phyloP scores from a whole-genome alignment of 1,140 invertebrate species.

The Choristoneura fumiferana region DNA sequence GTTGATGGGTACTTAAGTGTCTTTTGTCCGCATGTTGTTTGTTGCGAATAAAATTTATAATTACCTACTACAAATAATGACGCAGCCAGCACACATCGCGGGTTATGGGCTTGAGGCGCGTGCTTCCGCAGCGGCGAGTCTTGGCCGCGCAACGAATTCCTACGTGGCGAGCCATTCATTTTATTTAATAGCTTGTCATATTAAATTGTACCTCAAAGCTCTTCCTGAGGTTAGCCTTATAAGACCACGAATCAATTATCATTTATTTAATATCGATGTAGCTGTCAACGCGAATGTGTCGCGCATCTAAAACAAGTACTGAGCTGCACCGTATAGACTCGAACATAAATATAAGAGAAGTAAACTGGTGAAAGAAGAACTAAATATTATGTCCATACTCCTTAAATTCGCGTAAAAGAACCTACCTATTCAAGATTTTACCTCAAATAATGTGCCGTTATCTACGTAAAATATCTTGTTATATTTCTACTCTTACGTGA shows the following conservation, averaged over 20 bases:
- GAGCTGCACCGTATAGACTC: too few species aligned
- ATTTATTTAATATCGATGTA: constrained; percentile 52
- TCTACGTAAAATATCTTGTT: too few species aligned
- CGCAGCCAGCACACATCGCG: neutral
- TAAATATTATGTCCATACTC: too few species aligned
- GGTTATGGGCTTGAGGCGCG: constrained; percentile 24
- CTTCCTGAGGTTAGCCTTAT: constrained; percentile 43
- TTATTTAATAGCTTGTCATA: constrained; percentile 63
- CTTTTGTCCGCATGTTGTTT: too few species aligned
- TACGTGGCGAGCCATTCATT: constrained; percentile 49
- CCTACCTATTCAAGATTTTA: too few species aligned
- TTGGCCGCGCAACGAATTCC: constrained; percentile 22
- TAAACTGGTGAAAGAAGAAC: too few species aligned
- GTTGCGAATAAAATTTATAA: too few species aligned
- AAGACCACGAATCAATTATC: constrained; percentile 54
- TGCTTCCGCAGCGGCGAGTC: constrained; percentile 22
- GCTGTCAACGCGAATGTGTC: constrained; percentile 41
- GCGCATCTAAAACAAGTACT: constrained; percentile 46
- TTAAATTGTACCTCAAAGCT: constrained; percentile 51
- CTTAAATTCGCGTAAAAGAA: too few species aligned
- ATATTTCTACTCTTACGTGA: too few species aligned
- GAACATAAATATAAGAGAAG: too few species aligned
- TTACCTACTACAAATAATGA: neutral
- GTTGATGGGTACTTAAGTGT: too few species aligned
- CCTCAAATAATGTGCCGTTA: too few species aligned